Conservation (phyloP, 92 coral and sea anemone species). For the Meandrina meandrites region DNA sequence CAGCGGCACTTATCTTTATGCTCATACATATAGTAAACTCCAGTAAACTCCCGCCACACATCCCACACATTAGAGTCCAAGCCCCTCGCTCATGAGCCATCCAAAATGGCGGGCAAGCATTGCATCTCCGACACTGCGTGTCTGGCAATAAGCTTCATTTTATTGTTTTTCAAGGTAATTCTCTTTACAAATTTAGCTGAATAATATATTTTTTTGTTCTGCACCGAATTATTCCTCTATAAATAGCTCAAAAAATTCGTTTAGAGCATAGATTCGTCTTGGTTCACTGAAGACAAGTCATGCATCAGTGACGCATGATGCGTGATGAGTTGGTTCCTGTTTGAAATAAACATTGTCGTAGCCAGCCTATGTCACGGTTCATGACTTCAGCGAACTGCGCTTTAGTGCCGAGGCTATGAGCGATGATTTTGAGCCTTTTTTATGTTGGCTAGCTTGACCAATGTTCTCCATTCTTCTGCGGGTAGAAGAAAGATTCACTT, state of each 20-base stretch:
- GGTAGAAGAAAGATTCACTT: background rate
- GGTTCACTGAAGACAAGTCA: conserved; percentile 17
- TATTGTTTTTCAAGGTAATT: too few relatives aligned
- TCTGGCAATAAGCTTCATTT: too few relatives aligned
- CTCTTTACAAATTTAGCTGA: too few relatives aligned
- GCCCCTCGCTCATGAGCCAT: background rate
- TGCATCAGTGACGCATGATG: background rate
- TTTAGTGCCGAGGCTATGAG: background rate
- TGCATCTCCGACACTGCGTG: too few relatives aligned
- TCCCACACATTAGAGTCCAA: too few relatives aligned
- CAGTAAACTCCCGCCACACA: too few relatives aligned
- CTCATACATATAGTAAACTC: too few relatives aligned
- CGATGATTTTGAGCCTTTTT: background rate
- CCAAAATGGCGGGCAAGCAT: background rate
- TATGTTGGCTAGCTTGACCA: background rate
- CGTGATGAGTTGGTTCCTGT: background rate
- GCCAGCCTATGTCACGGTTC: background rate
- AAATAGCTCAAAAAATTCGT: background rate
- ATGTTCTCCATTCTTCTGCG: background rate
- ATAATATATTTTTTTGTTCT: too few relatives aligned
- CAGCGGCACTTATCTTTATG: too few relatives aligned
- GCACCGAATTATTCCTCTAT: background rate
- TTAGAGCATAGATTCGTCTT: background rate
- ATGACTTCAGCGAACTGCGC: background rate
- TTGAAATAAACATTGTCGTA: background rate